These are phyloP conservation scores for Anagyrus pseudococci DNA, from an alignment of 2,888 invertebrate species.

Conservation along the genomic window DNA sequence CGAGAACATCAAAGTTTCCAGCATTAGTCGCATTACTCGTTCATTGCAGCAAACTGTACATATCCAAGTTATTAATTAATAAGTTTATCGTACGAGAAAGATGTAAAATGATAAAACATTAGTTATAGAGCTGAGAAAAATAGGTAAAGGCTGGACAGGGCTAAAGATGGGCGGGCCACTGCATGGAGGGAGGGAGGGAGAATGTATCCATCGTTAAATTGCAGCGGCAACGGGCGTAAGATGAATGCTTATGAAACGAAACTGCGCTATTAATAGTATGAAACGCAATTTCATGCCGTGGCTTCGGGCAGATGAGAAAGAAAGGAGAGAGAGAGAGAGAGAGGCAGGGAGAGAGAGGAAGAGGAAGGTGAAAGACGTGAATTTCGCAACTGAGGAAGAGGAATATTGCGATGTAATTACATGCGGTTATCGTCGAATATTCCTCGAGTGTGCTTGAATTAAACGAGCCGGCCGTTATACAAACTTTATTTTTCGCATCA, in stretches of 20 bases:
- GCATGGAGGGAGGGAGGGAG: too few relatives aligned
- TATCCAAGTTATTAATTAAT: too few relatives aligned
- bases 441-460: slow-evolving; percentile 33
- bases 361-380: slow-evolving; percentile 11
- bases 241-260: slow-evolving; percentile 30
- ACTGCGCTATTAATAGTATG: slow-evolving; percentile 31
- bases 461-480: slow-evolving; percentile 30
- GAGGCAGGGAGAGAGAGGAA: not conserved
- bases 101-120: too few relatives aligned
- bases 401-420: slow-evolving; percentile 32
- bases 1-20: too few relatives aligned
- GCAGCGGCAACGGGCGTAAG: slow-evolving; percentile 1
- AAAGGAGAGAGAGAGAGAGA: slow-evolving; percentile 1
- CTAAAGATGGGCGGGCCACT: too few relatives aligned
- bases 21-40: too few relatives aligned
- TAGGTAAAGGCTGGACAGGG: too few relatives aligned
- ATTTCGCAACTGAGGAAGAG: slow-evolving; percentile 18
- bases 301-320: slow-evolving; percentile 1
- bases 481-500: slow-evolving; percentile 34
- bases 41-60: too few relatives aligned
- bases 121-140: too few relatives aligned
- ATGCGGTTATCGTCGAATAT: slow-evolving; percentile 30
- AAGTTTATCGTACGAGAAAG: too few relatives aligned
- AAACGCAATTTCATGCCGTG: slow-evolving; percentile 30
- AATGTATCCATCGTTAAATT: too few relatives aligned